Evolutionary conservation across 2,888 invertebrate species (phyloP).

Genomic region (Torymus aiolomorphi): DNA sequence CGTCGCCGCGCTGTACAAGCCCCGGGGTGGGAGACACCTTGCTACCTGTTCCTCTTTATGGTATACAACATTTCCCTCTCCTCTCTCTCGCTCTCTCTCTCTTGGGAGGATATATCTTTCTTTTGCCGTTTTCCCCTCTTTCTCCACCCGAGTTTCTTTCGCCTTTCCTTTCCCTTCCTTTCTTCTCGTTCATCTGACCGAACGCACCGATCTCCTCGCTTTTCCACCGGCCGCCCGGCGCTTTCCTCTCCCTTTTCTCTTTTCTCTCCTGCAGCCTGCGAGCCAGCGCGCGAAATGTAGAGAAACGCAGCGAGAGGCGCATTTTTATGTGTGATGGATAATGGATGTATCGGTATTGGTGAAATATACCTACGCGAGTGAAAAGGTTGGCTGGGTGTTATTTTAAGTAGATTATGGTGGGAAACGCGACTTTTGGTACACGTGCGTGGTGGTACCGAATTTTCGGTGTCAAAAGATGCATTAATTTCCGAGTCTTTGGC

Average conservation of each 20-base stretch:
- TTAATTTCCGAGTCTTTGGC: too few relatives aligned
- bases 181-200: conserved; percentile 2
- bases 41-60: conserved; percentile 17
- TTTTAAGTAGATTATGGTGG: too few relatives aligned
- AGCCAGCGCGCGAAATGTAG: too few relatives aligned
- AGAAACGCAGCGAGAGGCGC: too few relatives aligned
- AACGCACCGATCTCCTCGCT: conserved; percentile 38
- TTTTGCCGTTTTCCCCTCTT: conserved; percentile 33
- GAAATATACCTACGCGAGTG: too few relatives aligned
- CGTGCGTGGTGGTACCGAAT: too few relatives aligned
- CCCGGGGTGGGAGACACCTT: conserved; percentile 24
- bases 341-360: too few relatives aligned
- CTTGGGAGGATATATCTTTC: conserved; percentile 23
- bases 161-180: conserved; percentile 45
- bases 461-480: too few relatives aligned
- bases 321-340: too few relatives aligned
- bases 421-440: too few relatives aligned
- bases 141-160: not conserved
- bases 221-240: conserved; percentile 41
- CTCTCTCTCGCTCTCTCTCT: conserved; percentile 18
- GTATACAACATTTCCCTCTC: not conserved
- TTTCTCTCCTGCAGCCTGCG: too few relatives aligned
- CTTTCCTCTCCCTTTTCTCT: conserved; percentile 35
- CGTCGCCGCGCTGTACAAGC: not conserved
- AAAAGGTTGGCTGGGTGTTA: too few relatives aligned